Conservation (phyloP, 2,797 vertebrate genomes). For the Gallinago nigripennis region DNA sequence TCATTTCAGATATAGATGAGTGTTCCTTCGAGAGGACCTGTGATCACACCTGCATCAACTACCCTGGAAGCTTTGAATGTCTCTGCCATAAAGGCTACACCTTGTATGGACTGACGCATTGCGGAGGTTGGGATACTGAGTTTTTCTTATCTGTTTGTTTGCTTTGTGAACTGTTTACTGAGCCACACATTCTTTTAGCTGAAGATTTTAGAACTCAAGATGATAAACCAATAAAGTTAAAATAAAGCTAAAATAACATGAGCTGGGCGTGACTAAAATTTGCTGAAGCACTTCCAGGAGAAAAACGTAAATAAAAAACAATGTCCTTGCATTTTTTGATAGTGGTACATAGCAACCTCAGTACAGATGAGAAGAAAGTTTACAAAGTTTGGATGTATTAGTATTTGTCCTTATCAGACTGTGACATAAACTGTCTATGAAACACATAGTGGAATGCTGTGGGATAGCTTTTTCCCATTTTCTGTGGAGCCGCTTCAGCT, state of each 20-base stretch:
- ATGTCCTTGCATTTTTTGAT: neutral
- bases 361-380: neutral
- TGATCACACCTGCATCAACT: slow-evolving; percentile 83
- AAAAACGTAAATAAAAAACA: neutral
- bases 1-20: slow-evolving; percentile 79
- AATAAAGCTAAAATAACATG: neutral
- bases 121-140: slow-evolving; percentile 86
- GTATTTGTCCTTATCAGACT: neutral
- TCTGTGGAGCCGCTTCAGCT: neutral
- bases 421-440: neutral
- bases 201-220: neutral
- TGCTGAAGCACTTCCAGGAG: neutral
- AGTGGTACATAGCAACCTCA: neutral
- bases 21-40: slow-evolving; percentile 83
- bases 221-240: neutral
- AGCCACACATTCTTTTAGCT: neutral
- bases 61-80: slow-evolving; percentile 88
- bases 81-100: slow-evolving; percentile 90
- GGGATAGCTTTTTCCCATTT: neutral
- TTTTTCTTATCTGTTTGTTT: neutral
- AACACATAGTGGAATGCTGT: neutral
- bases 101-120: slow-evolving; percentile 93
- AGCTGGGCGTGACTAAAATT: neutral
- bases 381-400: neutral
- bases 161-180: neutral